Evolutionary conservation across 2,113 vertebrate genomes (phyloP).

Genomic region (Girardinichthys multiradiatus): DNA sequence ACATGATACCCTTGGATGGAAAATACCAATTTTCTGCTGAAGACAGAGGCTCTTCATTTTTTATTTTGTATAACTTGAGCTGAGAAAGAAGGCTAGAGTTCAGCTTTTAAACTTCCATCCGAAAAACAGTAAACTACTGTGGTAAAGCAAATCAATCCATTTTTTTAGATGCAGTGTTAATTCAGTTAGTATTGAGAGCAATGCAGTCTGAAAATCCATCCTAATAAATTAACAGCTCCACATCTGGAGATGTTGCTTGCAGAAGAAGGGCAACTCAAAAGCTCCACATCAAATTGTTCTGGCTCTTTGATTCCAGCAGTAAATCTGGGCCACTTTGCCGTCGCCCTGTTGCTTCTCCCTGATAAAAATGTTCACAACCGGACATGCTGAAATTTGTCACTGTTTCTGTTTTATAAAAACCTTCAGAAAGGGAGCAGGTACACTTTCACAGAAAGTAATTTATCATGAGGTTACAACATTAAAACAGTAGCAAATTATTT

Average conservation of each 20-base stretch:
- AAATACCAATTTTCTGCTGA: background rate
- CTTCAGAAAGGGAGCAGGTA: constrained; percentile 20
- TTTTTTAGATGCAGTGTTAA: background rate
- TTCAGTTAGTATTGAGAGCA: background rate
- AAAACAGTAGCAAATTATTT: background rate
- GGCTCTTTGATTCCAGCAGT: constrained; percentile 3
- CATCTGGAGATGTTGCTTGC: background rate
- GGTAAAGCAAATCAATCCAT: background rate
- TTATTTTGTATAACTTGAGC: background rate
- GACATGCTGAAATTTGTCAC: background rate
- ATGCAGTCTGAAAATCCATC: background rate
- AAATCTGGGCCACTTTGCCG: background rate
- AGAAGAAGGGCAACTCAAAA: background rate
- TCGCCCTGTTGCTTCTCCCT: background rate
- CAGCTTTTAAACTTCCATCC: too few relatives aligned
- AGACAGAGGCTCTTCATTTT: background rate
- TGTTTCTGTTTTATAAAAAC: background rate
- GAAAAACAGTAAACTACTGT: background rate
- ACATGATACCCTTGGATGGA: background rate
- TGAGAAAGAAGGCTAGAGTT: too few relatives aligned
- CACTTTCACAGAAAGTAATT: constrained; percentile 13
- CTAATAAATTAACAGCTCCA: background rate
- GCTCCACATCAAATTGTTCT: background rate
- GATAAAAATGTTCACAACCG: background rate
- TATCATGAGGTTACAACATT: background rate